Base-by-base conservation (phyloP, 2,797 vertebrate species). In the Notamacropus eugenii region DNA sequence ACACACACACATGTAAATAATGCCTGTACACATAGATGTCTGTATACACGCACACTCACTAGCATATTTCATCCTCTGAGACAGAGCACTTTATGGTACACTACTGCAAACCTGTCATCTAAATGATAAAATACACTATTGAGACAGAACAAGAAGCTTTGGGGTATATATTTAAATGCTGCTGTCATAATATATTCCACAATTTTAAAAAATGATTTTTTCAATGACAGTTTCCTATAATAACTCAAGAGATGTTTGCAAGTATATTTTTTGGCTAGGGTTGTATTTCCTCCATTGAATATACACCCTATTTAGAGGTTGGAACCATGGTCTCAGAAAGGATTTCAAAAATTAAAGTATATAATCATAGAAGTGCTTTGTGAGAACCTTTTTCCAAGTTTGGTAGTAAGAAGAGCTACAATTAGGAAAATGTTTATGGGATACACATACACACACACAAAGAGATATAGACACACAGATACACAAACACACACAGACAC, bases 121-220 rank as follows among this genome's bases (percentile, higher is more conserved):
- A 46, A 50, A 90, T 28, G 29, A 91, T n/a, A 93, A 67, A 92
- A 74, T 55, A 56, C 24, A 90, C 40, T 91, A 54, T 40, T 90
- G 67, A 91, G 29, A 67, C 19, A 94, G 90, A 0, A 56, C 56
- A 74, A 57, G 55, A 57, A 74, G 5, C 24, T 52, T n/a, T 31
- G 57, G 22, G 9, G 59, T 54, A 59, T 58, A 24, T 93, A 0
- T 58, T 34, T 90, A 90, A 34, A 10, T 52, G 24, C 16, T 90
- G 11, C 31, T 59, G 28, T n/a, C 90, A 52, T 90, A 28, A 90
- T 90, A 31, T 90, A 93, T 58, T 54, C 90, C 52, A 16, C 11
- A 54, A 34, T 90, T 93, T 90, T n/a, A 27, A 27, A 59, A 90
- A 27, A 90, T 90, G 50, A n/a, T 93, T 58, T 82, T 82, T 93